phyloP scores from a whole-genome alignment of 2,113 vertebrate species.

The Poeciliopsis prolifica region DNA sequence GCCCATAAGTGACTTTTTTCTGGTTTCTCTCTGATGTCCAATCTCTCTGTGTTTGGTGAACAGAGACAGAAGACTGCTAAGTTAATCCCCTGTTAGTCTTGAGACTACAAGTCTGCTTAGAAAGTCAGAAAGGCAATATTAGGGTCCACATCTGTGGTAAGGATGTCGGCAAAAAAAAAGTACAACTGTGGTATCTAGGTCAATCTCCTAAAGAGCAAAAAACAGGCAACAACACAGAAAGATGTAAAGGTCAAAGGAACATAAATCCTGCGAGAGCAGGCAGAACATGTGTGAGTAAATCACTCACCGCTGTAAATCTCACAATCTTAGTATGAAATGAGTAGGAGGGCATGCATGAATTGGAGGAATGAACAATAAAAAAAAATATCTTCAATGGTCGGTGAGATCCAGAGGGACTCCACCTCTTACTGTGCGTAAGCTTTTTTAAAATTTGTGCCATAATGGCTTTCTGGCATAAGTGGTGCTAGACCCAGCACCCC shows the following conservation, averaged over 20 bases:
- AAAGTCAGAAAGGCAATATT: constrained; percentile 8
- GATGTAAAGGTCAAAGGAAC: constrained; percentile 40
- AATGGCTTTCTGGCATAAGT: constrained; percentile 53
- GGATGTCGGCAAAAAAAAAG: constrained; percentile 20
- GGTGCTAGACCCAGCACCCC: constrained; percentile 2
- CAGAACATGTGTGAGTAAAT: constrained; percentile 29
- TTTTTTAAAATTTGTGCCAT: constrained; percentile 58
- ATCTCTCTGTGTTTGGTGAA: constrained; percentile 14
- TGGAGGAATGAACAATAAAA: constrained; percentile 26
- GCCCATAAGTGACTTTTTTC: constrained; percentile 36
- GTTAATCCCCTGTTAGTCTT: constrained; percentile 19
- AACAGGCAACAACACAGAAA: constrained; percentile 28
- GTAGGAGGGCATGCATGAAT: constrained; percentile 1
- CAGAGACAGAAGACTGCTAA: neutral
- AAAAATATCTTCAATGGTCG: constrained; percentile 24
- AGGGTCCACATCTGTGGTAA: neutral
- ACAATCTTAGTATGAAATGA: constrained; percentile 46
- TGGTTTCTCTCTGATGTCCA: constrained; percentile 37
- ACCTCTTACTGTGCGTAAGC: constrained; percentile 48
- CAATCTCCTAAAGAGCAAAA: constrained; percentile 29
- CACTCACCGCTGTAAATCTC: constrained; percentile 17
- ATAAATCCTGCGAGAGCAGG: constrained; percentile 32
- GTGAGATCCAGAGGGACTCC: constrained; percentile 23
- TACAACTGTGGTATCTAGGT: constrained; percentile 25
- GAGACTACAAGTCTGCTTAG: constrained; percentile 15